Percentiles rank a stretch among this genome's conserved stretches.
Conservation (phyloP, 2,888 invertebrate genomes). For the Carpatolechia fugitivella region DNA sequence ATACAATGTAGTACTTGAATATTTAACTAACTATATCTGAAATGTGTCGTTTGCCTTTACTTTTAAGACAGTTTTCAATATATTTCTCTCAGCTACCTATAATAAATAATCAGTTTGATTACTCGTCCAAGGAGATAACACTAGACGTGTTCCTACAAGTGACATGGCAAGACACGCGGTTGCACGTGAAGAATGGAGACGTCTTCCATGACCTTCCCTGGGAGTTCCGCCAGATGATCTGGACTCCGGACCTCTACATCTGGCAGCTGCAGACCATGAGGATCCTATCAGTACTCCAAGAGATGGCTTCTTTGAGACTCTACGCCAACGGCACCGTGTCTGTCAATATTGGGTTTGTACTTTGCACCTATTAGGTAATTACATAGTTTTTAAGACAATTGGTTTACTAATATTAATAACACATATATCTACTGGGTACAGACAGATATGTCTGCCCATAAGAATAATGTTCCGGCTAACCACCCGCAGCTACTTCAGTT, state of each 20-base stretch:
- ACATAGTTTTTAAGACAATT: too few relatives aligned
- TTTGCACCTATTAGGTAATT: slow-evolving; percentile 19
- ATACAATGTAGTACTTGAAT: too few relatives aligned
- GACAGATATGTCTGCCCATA: too few relatives aligned
- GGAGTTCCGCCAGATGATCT: slow-evolving; percentile 80
- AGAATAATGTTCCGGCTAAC: too few relatives aligned
- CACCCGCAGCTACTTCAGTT: too few relatives aligned
- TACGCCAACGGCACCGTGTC: slow-evolving; percentile 81
- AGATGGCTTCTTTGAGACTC: slow-evolving; percentile 81
- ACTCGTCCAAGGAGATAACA: slow-evolving; percentile 76
- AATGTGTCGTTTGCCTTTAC: too few relatives aligned
- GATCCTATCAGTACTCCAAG: slow-evolving; percentile 80
- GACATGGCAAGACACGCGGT: slow-evolving; percentile 79
- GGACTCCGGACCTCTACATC: slow-evolving; percentile 83
- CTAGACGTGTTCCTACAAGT: slow-evolving; percentile 82
- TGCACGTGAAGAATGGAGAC: slow-evolving; percentile 63
- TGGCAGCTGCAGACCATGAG: slow-evolving; percentile 81
- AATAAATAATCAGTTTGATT: too few relatives aligned
- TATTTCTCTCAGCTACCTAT: too few relatives aligned
- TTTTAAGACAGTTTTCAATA: too few relatives aligned
- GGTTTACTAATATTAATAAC: too few relatives aligned
- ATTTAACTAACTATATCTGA: too few relatives aligned
- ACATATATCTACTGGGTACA: too few relatives aligned
- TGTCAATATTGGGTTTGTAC: slow-evolving; percentile 82
- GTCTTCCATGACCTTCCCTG: slow-evolving; percentile 80